Evolutionary conservation across 1,140 invertebrate genomes (phyloP).

Genomic region (Apis dorsata): DNA sequence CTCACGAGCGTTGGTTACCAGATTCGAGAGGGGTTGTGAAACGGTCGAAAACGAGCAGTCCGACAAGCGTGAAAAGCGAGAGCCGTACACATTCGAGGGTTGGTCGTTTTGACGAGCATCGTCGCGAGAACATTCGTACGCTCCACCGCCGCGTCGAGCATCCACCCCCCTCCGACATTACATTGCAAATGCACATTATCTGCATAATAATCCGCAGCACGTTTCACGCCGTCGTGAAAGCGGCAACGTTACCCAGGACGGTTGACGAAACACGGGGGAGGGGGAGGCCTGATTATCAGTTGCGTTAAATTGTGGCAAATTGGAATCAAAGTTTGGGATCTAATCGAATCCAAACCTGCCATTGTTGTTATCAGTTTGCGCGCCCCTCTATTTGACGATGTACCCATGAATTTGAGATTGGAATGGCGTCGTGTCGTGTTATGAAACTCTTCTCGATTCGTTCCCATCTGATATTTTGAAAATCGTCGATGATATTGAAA

Average conservation of each 20-base stretch:
- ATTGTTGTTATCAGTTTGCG: neutral
- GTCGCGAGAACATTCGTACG: conserved; percentile 32
- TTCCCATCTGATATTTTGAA: too few relatives aligned
- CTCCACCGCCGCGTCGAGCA: conserved; percentile 36
- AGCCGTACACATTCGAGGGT: neutral
- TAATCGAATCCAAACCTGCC: conserved; percentile 35
- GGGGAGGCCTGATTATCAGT: conserved; percentile 56
- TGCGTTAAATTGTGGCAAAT: conserved; percentile 55
- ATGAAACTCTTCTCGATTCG: too few relatives aligned
- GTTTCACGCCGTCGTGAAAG: conserved; percentile 48
- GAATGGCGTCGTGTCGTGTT: too few relatives aligned
- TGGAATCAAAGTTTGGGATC: conserved; percentile 55
- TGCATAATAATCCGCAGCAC: conserved; percentile 59
- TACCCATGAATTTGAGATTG: too few relatives aligned
- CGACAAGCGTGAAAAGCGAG: conserved; percentile 28
- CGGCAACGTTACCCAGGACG: conserved; percentile 33
- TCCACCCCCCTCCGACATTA: conserved; percentile 7
- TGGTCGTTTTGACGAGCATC: conserved; percentile 32
- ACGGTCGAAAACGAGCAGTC: conserved; percentile 32
- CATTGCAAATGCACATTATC: conserved; percentile 56
- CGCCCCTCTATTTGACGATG: too few relatives aligned
- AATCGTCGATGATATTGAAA: too few relatives aligned
- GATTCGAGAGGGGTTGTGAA: neutral
- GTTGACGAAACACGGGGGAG: conserved; percentile 29
- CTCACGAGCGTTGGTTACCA: neutral